Conservation (phyloP, 1,140 invertebrate genomes). For the Dendroctonus ponderosae region DNA sequence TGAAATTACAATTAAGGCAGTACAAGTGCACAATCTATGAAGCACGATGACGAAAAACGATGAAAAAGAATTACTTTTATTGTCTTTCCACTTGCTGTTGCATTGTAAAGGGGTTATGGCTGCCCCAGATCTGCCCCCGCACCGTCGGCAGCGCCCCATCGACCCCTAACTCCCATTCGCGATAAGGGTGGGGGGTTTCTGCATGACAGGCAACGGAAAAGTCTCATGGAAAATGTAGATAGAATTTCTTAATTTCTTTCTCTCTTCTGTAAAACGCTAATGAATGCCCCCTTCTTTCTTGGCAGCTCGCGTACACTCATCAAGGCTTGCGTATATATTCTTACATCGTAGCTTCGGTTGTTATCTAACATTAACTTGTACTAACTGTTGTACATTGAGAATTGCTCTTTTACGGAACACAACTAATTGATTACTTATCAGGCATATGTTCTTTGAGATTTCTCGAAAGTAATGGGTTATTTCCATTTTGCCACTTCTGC, state of each 20-base stretch:
- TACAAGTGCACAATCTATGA: conserved; percentile 35
- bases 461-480: no score
- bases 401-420: no score
- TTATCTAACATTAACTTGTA: conserved; percentile 3
- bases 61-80: conserved; percentile 30
- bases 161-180: background rate
- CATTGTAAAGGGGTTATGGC: conserved; percentile 32
- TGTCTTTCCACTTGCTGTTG: conserved; percentile 32
- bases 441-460: no score
- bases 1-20: conserved; percentile 33
- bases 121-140: conserved; percentile 13
- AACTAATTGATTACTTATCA: no score
- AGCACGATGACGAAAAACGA: conserved; percentile 22
- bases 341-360: conserved; percentile 15
- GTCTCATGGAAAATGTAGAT: conserved; percentile 33
- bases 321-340: conserved; percentile 36
- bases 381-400: conserved; percentile 15
- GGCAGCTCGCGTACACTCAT: conserved; percentile 32
- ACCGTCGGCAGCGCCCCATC: conserved; percentile 3
- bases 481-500: no score
- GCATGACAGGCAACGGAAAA: conserved; percentile 33
- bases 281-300: conserved; percentile 34
- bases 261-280: conserved; percentile 38
- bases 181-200: conserved; percentile 19
- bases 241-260: conserved; percentile 39